Evolutionary conservation across 2,888 invertebrate species (phyloP).

Genomic region (Drosophila seclusa): DNA sequence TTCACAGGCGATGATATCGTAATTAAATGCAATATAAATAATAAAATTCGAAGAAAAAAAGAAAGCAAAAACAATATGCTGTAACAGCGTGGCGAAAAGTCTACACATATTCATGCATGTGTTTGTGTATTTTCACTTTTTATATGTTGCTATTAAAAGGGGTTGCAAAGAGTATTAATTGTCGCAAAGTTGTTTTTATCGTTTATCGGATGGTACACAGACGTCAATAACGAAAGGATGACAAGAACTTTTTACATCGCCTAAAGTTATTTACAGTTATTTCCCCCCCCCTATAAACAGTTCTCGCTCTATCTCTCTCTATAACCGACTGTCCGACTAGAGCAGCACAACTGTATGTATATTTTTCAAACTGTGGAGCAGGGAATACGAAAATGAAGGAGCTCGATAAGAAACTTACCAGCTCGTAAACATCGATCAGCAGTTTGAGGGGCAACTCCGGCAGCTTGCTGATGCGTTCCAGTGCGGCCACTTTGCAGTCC

Average conservation of each 20-base stretch:
- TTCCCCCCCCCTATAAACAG: neutral
- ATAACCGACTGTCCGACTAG: no score
- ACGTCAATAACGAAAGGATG: neutral
- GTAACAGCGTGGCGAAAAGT: slow-evolving; percentile 26
- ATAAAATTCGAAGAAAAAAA: slow-evolving; percentile 8
- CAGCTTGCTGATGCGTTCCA: slow-evolving; percentile 81
- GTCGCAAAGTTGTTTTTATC: neutral
- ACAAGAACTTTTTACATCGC: neutral
- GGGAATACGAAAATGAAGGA: neutral
- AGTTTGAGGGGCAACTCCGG: slow-evolving; percentile 83
- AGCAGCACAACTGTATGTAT: neutral
- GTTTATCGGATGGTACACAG: neutral
- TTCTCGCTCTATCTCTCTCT: neutral
- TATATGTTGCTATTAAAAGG: neutral
- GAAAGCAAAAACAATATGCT: slow-evolving; percentile 8
- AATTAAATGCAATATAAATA: neutral
- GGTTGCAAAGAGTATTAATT: neutral
- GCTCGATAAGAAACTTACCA: slow-evolving; percentile 74
- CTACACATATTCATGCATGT: neutral
- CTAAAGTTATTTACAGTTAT: neutral
- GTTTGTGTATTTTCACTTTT: slow-evolving; percentile 39
- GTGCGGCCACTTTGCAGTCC: slow-evolving; percentile 79
- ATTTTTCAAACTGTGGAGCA: neutral
- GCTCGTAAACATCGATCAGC: slow-evolving; percentile 83
- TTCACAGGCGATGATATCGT: neutral